phyloP scores from a whole-genome alignment of 2,797 vertebrate species.

The Pangasius sanitwongsei region DNA sequence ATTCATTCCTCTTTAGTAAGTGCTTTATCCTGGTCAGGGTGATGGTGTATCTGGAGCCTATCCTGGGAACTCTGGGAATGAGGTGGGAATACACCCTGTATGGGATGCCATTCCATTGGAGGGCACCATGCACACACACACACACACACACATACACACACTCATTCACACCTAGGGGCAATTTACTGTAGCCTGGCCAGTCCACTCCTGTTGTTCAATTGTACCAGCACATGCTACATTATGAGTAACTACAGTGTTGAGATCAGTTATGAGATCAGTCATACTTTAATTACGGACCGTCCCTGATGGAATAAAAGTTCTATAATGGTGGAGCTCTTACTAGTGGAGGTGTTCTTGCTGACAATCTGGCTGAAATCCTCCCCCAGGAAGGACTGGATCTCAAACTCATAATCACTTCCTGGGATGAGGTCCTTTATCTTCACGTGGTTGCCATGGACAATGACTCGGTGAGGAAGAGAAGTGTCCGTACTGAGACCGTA shows the following conservation, averaged over 20 bases:
- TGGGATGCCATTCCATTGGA: background rate
- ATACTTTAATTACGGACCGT: background rate
- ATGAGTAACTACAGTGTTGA: background rate
- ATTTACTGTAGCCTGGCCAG: background rate
- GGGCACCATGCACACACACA: background rate
- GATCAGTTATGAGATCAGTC: background rate
- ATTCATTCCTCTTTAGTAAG: background rate
- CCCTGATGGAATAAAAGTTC: background rate
- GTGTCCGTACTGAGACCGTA: conserved; percentile 64
- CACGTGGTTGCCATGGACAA: conserved; percentile 65
- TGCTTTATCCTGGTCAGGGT: background rate
- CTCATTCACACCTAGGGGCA: background rate
- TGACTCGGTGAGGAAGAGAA: conserved; percentile 62
- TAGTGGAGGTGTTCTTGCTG: conserved; percentile 76
- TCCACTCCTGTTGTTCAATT: background rate
- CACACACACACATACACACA: background rate
- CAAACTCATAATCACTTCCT: conserved; percentile 81
- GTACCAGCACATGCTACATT: background rate
- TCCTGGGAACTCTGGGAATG: background rate
- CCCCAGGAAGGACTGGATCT: conserved; percentile 79
- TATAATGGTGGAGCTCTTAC: conserved; percentile 70
- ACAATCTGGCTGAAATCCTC: conserved; percentile 66
- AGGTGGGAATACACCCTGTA: background rate
- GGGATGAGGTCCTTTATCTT: conserved; percentile 79
- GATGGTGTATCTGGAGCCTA: background rate